Evolutionary conservation across 1,140 invertebrate species (phyloP).

Genomic region (Dendrolimus punctatus): DNA sequence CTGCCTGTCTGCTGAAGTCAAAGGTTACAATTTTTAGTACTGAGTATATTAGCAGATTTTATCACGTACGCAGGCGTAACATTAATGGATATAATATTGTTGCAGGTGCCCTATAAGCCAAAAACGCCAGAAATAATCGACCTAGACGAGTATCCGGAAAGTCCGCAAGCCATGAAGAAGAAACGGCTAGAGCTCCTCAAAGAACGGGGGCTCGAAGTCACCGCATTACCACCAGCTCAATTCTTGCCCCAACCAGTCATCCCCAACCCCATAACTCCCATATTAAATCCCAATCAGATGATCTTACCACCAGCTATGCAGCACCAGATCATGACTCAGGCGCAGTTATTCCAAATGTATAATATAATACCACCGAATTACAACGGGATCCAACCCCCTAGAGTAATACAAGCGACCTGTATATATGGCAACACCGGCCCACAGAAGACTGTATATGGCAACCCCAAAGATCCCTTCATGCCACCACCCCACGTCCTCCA

Average conservation of each 20-base stretch:
- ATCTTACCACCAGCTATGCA: constrained; percentile 48
- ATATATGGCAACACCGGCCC: constrained; percentile 75
- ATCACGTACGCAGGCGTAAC: neutral
- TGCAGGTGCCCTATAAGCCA: constrained; percentile 68
- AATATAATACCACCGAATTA: constrained; percentile 42
- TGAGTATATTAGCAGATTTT: no score
- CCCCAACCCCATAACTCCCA: constrained; percentile 22
- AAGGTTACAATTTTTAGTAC: no score
- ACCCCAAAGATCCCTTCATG: constrained; percentile 78
- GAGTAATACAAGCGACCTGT: constrained; percentile 76
- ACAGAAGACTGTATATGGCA: constrained; percentile 79
- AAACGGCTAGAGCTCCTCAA: constrained; percentile 82
- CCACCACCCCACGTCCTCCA: constrained; percentile 62
- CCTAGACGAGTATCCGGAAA: constrained; percentile 70
- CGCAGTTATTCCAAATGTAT: constrained; percentile 71
- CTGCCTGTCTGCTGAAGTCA: no score
- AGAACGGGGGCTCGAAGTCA: constrained; percentile 81
- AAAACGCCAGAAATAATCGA: constrained; percentile 78
- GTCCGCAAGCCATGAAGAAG: constrained; percentile 73
- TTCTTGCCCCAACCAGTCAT: constrained; percentile 20
- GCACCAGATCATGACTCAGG: constrained; percentile 69
- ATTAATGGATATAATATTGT: constrained; percentile 10
- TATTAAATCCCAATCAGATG: no score
- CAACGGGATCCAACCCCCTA: constrained; percentile 66
- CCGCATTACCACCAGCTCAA: constrained; percentile 70